These are phyloP conservation scores for Armadillidium nasatum DNA, from an alignment of 1,140 invertebrate species.

Conservation along the genomic window DNA sequence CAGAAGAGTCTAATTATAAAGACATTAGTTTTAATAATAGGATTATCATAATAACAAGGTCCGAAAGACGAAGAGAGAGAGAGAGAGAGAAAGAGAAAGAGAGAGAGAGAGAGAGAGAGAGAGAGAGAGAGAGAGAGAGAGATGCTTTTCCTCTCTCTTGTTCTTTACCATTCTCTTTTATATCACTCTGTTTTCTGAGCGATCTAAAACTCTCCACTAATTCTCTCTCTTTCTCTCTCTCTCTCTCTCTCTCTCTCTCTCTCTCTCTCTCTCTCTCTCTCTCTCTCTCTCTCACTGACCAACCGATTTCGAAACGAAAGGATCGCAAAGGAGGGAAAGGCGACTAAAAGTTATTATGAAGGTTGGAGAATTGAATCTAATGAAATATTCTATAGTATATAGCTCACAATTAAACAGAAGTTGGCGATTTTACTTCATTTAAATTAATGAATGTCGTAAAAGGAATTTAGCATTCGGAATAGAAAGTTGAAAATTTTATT, in stretches of 20 bases:
- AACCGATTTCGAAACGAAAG: neutral
- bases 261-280: neutral
- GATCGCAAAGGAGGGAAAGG: neutral
- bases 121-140: too few relatives aligned
- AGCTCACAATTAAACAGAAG: neutral
- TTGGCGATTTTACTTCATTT: conserved; percentile 13
- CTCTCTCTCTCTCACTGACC: neutral
- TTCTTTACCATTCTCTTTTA: too few relatives aligned
- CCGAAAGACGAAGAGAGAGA: neutral
- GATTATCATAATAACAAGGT: conserved; percentile 13
- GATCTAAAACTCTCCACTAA: too few relatives aligned
- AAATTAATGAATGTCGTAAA: conserved; percentile 11
- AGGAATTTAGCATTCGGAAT: neutral
- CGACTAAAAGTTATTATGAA: neutral
- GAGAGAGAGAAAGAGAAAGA: too few relatives aligned
- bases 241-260: neutral
- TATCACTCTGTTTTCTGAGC: too few relatives aligned
- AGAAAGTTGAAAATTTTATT: neutral
- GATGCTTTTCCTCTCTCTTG: too few relatives aligned
- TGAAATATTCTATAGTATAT: neutral
- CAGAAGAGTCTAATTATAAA: conserved; percentile 10
- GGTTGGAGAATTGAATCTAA: neutral
- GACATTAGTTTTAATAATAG: conserved; percentile 14
- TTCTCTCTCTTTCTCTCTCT: neutral
- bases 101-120: too few relatives aligned